Conservation (phyloP, 2,888 invertebrate species). For the Amblyteles armatorius region DNA sequence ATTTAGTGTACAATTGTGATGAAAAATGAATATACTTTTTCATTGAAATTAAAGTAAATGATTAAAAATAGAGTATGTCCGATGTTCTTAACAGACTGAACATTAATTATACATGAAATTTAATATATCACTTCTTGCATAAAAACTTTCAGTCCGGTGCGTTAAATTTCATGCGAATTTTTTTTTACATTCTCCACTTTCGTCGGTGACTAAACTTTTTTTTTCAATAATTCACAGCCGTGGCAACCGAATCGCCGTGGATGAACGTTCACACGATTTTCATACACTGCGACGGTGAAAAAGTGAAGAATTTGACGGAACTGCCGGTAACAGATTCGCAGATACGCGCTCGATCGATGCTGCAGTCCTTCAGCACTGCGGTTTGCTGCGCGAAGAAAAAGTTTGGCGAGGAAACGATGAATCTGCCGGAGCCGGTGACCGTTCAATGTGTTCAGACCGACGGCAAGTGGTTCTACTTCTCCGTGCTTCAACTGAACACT, state of each 20-base stretch:
- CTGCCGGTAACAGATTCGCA: slow-evolving; percentile 89
- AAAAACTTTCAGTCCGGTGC: too few relatives aligned
- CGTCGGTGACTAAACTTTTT: background rate
- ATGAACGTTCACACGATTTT: slow-evolving; percentile 92
- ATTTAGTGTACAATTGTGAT: too few relatives aligned
- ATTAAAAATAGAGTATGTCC: too few relatives aligned
- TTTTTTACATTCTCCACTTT: too few relatives aligned
- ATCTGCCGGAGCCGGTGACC: slow-evolving; percentile 91
- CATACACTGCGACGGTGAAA: slow-evolving; percentile 88
- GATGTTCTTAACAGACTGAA: too few relatives aligned
- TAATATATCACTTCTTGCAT: too few relatives aligned
- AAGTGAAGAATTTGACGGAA: slow-evolving; percentile 89
- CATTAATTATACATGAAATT: too few relatives aligned
- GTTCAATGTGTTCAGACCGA: slow-evolving; percentile 94
- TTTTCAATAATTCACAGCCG: slow-evolving; percentile 84
- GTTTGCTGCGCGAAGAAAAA: slow-evolving; percentile 90
- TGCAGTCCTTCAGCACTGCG: slow-evolving; percentile 92
- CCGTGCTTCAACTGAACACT: slow-evolving; percentile 93
- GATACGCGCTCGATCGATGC: slow-evolving; percentile 89
- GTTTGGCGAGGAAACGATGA: slow-evolving; percentile 88
- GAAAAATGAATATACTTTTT: too few relatives aligned
- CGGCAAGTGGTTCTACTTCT: slow-evolving; percentile 92
- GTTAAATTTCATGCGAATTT: too few relatives aligned
- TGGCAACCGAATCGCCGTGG: slow-evolving; percentile 84
- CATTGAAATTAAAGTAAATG: too few relatives aligned